These are phyloP conservation scores for Syngnathus floridae DNA, from an alignment of 2,113 vertebrate genomes.

Conservation along the genomic window DNA sequence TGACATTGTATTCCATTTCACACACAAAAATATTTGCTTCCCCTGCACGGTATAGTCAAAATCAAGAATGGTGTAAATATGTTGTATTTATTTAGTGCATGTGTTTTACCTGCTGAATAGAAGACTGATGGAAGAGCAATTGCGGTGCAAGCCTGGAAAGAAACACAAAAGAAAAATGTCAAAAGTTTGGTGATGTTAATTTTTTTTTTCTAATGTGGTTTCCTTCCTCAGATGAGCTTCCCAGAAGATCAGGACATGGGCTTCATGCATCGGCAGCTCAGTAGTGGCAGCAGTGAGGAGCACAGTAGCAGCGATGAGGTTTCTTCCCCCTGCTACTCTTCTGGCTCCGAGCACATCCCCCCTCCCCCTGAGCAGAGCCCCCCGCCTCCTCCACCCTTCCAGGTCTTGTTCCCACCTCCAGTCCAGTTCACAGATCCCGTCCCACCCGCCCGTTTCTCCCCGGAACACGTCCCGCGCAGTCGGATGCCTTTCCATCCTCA, in stretches of 20 bases:
- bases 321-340: slow-evolving; percentile 87
- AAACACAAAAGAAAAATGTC: not conserved
- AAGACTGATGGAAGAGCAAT: not conserved
- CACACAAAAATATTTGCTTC: not conserved
- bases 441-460: slow-evolving; percentile 62
- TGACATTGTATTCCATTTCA: not conserved
- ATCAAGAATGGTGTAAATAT: too few relatives aligned
- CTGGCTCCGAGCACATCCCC: slow-evolving; percentile 82
- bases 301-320: slow-evolving; percentile 89
- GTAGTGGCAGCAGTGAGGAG: slow-evolving; percentile 87
- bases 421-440: slow-evolving; percentile 77
- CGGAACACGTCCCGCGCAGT: slow-evolving; percentile 67
- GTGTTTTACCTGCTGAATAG: not conserved
- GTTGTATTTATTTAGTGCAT: not conserved
- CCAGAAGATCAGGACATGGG: slow-evolving; percentile 84
- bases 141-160: not conserved
- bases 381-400: slow-evolving; percentile 75
- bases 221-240: slow-evolving; percentile 85
- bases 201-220: slow-evolving; percentile 1
- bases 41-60: not conserved
- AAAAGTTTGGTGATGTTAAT: not conserved
- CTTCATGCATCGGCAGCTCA: slow-evolving; percentile 74
- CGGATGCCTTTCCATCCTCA: slow-evolving; percentile 71
- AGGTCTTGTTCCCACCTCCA: slow-evolving; percentile 69
- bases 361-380: slow-evolving; percentile 82